Evolutionary conservation across 2,113 vertebrate species (phyloP).

Genomic region (Pygoscelis antarcticus): DNA sequence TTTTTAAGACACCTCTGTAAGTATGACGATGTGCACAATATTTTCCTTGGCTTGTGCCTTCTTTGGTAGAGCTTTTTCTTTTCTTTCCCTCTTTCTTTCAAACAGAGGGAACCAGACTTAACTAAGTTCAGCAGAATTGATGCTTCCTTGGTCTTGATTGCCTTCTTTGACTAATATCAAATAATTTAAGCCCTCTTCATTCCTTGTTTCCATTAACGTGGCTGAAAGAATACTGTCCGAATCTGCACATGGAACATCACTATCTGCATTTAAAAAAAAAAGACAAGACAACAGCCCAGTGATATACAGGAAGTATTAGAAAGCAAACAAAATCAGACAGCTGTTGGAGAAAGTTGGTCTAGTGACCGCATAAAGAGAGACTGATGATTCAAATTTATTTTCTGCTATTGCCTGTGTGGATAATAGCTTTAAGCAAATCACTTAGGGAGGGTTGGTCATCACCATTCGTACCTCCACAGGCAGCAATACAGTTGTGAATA

Average conservation of each 20-base stretch:
- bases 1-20: neutral
- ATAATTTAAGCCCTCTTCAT: conserved; percentile 74
- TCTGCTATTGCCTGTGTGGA: neutral
- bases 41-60: conserved; percentile 42
- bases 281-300: neutral
- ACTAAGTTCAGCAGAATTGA: conserved; percentile 18
- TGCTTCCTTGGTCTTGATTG: neutral
- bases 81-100: conserved; percentile 13
- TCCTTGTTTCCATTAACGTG: conserved; percentile 58
- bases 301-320: neutral
- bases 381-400: neutral
- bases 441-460: neutral
- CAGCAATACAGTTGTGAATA: neutral
- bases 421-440: neutral
- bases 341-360: neutral
- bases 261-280: conserved; percentile 30
- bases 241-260: neutral
- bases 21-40: neutral
- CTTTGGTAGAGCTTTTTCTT: conserved; percentile 34
- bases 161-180: conserved; percentile 65
- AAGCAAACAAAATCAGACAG: neutral
- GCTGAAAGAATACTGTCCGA: conserved; percentile 14
- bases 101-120: neutral
- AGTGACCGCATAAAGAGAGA: neutral
- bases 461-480: neutral